Conservation (phyloP, 2,113 vertebrate genomes). For the Sylvia atricapilla region DNA sequence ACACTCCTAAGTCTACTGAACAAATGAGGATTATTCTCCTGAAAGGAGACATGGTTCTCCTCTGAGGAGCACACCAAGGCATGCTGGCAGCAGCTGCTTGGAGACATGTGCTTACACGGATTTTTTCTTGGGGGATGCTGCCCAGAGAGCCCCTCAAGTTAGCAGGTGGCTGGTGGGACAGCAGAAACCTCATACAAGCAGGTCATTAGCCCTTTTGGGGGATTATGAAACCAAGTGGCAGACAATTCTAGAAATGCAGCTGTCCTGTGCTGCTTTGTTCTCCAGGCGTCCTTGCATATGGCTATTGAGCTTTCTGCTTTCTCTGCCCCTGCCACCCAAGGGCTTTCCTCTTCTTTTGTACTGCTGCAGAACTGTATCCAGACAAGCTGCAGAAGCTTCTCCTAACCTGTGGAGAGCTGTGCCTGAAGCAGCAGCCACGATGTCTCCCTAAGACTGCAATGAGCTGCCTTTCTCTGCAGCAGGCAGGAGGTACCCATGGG, state of each 20-base stretch:
- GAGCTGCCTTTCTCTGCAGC: neutral
- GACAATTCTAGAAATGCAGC: neutral
- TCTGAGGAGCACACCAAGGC: neutral
- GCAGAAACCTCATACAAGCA: neutral
- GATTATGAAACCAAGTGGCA: neutral
- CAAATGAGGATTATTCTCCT: neutral
- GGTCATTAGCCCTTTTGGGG: neutral
- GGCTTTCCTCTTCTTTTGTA: neutral
- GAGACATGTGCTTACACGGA: neutral
- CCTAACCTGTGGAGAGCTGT: neutral
- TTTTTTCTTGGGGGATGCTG: neutral
- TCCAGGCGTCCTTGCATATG: neutral
- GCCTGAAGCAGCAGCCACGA: neutral
- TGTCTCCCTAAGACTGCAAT: neutral
- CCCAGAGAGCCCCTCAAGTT: neutral
- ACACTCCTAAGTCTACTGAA: neutral
- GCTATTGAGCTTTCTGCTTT: neutral
- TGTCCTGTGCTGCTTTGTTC: neutral
- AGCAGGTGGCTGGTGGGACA: neutral
- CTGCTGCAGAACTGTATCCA: neutral
- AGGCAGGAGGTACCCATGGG: neutral
- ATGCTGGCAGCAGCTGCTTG: neutral
- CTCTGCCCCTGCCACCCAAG: neutral
- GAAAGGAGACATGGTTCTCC: neutral
- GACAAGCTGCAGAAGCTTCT: neutral